Conservation (phyloP, 2,113 vertebrate genomes). For the Clupea harengus region DNA sequence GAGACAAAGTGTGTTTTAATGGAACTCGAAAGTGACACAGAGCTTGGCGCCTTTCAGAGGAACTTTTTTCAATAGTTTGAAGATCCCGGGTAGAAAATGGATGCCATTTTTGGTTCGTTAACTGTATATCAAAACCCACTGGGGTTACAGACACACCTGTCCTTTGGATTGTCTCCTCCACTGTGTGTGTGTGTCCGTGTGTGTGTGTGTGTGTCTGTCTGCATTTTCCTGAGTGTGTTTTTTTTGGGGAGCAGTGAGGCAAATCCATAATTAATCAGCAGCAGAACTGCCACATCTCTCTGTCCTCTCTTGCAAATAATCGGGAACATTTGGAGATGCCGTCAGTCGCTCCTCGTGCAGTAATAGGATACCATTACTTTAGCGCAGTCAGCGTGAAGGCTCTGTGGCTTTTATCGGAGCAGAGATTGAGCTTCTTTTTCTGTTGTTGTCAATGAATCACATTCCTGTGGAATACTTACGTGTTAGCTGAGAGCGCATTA, state of each 20-base stretch:
- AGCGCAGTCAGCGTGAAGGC: slow-evolving; percentile 36
- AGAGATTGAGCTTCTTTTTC: neutral
- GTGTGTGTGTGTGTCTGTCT: neutral
- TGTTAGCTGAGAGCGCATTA: neutral
- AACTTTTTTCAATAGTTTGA: neutral
- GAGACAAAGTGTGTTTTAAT: slow-evolving; percentile 11
- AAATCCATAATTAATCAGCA: slow-evolving; percentile 46
- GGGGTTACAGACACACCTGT: slow-evolving; percentile 13
- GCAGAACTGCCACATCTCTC: slow-evolving; percentile 35
- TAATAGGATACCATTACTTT: slow-evolving; percentile 47
- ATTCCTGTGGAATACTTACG: slow-evolving; percentile 1
- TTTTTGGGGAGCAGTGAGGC: slow-evolving; percentile 10
- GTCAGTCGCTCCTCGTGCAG: slow-evolving; percentile 17
- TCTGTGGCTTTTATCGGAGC: slow-evolving; percentile 15
- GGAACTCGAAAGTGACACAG: slow-evolving; percentile 11
- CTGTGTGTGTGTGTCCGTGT: neutral
- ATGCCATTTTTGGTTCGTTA: slow-evolving; percentile 9
- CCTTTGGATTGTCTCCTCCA: slow-evolving; percentile 16
- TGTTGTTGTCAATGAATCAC: slow-evolving; percentile 16
- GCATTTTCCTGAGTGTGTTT: slow-evolving; percentile 1
- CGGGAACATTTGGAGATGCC: slow-evolving; percentile 39
- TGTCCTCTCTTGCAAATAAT: slow-evolving; percentile 45
- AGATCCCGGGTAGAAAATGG: neutral
- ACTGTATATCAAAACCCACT: neutral
- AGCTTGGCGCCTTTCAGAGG: neutral